phyloP scores from a whole-genome alignment of 1,140 invertebrate species.

The Oreohelix idahoensis region DNA sequence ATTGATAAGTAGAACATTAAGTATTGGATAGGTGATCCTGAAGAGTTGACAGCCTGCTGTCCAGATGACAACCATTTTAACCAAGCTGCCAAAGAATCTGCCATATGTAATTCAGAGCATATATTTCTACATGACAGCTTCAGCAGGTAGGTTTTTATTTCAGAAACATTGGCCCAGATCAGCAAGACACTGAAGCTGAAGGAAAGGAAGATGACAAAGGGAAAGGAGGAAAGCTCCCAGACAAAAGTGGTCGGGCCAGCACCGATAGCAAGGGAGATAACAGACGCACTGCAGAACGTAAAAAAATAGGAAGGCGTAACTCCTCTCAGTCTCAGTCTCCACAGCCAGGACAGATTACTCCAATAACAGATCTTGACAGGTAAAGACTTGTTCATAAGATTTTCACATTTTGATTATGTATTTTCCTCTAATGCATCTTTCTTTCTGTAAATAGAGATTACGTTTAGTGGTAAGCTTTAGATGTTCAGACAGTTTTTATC shows the following conservation, averaged over 20 bases:
- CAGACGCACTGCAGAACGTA: conserved; percentile 64
- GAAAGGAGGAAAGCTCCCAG: conserved; percentile 47
- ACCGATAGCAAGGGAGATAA: conserved; percentile 52
- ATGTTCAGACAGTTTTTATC: no score
- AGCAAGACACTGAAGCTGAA: conserved; percentile 54
- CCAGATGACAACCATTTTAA: no score
- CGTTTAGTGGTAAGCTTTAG: no score
- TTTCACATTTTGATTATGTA: no score
- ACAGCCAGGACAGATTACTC: conserved; percentile 63
- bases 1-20: no score
- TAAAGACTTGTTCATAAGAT: not conserved
- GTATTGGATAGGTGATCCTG: no score
- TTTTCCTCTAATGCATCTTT: no score
- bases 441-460: no score
- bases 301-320: conserved; percentile 51
- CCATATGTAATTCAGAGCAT: no score
- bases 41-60: no score
- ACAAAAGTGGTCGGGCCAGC: conserved; percentile 39
- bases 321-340: conserved; percentile 60
- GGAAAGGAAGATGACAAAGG: conserved; percentile 66
- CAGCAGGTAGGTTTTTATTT: not conserved
- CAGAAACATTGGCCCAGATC: conserved; percentile 10
- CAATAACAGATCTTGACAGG: conserved; percentile 67
- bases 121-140: no score
- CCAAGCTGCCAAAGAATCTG: no score